Evolutionary conservation across 2,797 vertebrate species (phyloP).

Genomic region (Anguilla megastoma): DNA sequence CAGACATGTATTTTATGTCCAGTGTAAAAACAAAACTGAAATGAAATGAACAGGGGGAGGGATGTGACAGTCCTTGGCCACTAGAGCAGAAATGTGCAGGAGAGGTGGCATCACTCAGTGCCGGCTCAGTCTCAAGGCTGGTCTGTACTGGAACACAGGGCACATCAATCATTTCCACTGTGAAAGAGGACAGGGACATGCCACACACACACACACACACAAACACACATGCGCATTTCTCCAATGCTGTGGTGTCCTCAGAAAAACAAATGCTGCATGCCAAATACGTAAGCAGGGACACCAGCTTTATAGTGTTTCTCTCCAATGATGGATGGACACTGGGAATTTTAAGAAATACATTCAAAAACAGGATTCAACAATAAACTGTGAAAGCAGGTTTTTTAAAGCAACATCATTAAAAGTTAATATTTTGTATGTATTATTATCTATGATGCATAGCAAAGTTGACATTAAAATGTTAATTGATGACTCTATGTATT

Average conservation of each 20-base stretch:
- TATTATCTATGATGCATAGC: not conserved
- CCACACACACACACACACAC: not conserved
- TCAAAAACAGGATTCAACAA: not conserved
- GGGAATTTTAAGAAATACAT: not conserved
- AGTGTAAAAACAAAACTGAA: not conserved
- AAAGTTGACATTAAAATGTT: not conserved
- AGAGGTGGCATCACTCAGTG: not conserved
- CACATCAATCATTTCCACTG: slow-evolving; percentile 10
- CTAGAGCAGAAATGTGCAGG: not conserved
- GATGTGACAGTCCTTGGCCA: not conserved
- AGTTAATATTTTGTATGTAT: not conserved
- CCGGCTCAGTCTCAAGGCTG: not conserved
- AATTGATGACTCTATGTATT: not conserved
- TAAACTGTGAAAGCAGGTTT: not conserved
- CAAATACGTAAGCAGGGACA: not conserved
- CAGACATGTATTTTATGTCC: not conserved
- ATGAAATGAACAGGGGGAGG: slow-evolving; percentile 8
- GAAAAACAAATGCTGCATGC: not conserved
- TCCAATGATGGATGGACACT: not conserved
- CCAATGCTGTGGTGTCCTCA: not conserved
- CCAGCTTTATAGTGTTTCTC: not conserved
- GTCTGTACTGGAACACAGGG: not conserved
- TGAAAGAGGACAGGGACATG: not conserved
- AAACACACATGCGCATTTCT: not conserved
- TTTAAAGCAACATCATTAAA: not conserved